Base-by-base conservation (phyloP, 2,888 invertebrate genomes). In the Auanema freiburgensis region DNA sequence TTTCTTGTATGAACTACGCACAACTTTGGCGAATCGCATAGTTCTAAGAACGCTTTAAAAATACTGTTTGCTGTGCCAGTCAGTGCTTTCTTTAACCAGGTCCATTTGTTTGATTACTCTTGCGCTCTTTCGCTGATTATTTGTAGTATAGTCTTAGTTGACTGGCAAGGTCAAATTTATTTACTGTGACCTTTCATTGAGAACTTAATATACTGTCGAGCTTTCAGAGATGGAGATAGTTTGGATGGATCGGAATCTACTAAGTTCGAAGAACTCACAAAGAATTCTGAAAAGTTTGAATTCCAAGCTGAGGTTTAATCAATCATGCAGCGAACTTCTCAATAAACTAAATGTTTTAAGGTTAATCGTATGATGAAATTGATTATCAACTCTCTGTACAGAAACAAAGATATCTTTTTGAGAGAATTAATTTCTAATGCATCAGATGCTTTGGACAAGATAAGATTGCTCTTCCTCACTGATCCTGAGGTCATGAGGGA, bases 351-450 rank as follows among this genome's bases (percentile, higher is more conserved):
- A n/a, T 23, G 11, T 12, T 8, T 61, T 54, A 40, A 69, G 63
- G 63, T 66, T 23, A 95, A 95, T 87, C 91, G 97, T 64, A 96
- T 99, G 95, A 99, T 98, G 98, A 99, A 98, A 86, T 89, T 98
- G 65, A 98, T 98, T 86, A 99, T 99, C 85, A 99, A 99, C 87
- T 98, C 98, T 10, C 88, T 98, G 10, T 98, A 98, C 87, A 89
- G 94, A 80, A 98, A 99, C 86, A 98, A 98, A 87, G 98, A 99
- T 88, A 91, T 90, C 62, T 81, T 81, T 74, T 71, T 81, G 14
- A 71, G 98, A 83, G 98, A 98, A 87, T 87, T 98, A 85, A 98
- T 98, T 83, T 98, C 97, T 0, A 99, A 98, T 87, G 97, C 94
- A 0, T 97, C 97, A 0, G 98, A 98, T 88, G 98, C 98, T 49